Base-by-base conservation (phyloP, 2,888 invertebrate genomes). In the Syritta pipiens region DNA sequence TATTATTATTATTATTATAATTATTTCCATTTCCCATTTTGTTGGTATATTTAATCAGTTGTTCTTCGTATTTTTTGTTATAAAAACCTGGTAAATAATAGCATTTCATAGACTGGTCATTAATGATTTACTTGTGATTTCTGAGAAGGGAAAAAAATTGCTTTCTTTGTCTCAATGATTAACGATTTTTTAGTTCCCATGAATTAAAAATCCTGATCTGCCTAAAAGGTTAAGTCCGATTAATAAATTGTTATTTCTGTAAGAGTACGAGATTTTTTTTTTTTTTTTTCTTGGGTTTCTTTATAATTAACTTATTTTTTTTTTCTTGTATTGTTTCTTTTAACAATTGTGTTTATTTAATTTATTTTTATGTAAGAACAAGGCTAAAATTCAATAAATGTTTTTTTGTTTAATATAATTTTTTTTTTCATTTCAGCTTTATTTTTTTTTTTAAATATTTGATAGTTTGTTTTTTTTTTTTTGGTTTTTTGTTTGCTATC, bases 201-300 rank as follows among this genome's bases (percentile, higher is more conserved):
- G 28, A 55, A 62, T 82, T 69, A 53, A 40, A 63, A 74, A 77
- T 59, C 72, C 81, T n/a, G 57, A 81, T 81, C 72, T 81, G 53
- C 57, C 81, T 76, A 71, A 69, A 62, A 55, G 53, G 51, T 46
- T 77, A 59, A 48, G 49, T 62, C 44, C 59, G 59, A 81, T 65
- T 63, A 46, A 9, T 32, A 57, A 55, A 62, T 55, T 20, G 10
- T 26, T 40, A n/a, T n/a, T n/a, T n/a, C n/a, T n/a, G n/a, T n/a
- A n/a, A n/a, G n/a, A n/a, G n/a, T n/a, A n/a, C n/a, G n/a, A n/a
- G n/a, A n/a, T 44, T 48, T 76, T 76, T 14, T 30, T 72, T 55
- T 60, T 63, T 81, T 72, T 72, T 77, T 75, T 81, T 62, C 76
- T 72, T 79, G 81, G 81, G 69, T 76, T 81, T 81, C 49, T 74